A percentile compares a stretch with the other conserved stretches of the same genome.
Conservation (phyloP, 2,888 invertebrate species). For the Athalia cordata region DNA sequence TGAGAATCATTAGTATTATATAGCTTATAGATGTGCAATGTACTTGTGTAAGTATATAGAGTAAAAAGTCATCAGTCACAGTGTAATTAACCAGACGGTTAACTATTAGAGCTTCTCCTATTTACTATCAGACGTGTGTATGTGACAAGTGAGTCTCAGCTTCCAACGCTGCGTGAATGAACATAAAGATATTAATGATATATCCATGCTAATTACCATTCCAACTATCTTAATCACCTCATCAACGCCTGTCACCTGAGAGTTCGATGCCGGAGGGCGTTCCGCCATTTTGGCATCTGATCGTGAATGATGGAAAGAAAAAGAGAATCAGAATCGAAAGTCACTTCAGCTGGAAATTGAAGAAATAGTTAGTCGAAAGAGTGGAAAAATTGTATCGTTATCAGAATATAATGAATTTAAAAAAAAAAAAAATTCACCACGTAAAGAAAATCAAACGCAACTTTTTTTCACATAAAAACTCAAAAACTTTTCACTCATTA, state of each 20-base stretch:
- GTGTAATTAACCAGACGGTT: conserved; percentile 56
- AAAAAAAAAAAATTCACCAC: too few relatives aligned
- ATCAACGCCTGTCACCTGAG: conserved; percentile 53
- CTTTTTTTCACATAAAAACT: too few relatives aligned
- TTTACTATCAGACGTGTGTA: conserved; percentile 49
- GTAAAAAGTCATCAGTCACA: conserved; percentile 56
- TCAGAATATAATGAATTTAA: too few relatives aligned
- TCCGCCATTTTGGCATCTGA: conserved; percentile 16
- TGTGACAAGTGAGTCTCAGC: background rate
- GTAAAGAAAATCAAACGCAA: too few relatives aligned
- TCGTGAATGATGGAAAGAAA: too few relatives aligned
- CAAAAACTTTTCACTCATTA: too few relatives aligned
- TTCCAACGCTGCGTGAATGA: conserved; percentile 23
- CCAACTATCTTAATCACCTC: conserved; percentile 53
- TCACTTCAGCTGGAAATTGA: too few relatives aligned
- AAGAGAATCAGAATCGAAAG: too few relatives aligned
- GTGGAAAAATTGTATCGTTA: too few relatives aligned
- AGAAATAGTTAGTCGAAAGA: too few relatives aligned
- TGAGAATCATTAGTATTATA: conserved; percentile 24
- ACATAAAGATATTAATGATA: conserved; percentile 61
- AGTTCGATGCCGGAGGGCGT: conserved; percentile 54
- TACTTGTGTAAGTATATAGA: background rate
- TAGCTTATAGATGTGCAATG: too few relatives aligned
- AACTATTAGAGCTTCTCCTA: conserved; percentile 54
- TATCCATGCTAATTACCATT: conserved; percentile 19